Conservation (phyloP, 2,888 invertebrate genomes). For the Notocelia uddmanniana region DNA sequence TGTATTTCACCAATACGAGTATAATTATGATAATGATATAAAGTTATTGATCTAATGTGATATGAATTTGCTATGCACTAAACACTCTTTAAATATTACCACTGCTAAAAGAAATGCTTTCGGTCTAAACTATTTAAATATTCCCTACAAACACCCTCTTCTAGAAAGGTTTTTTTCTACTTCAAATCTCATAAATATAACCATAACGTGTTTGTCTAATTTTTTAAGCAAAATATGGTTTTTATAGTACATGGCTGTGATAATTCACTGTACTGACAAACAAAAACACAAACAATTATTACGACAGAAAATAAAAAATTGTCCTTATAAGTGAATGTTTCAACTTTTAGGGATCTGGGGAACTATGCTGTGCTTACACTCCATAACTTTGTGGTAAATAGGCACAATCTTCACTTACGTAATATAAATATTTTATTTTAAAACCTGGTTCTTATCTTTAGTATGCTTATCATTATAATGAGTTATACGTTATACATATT, state of each 20-base stretch:
- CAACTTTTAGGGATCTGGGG: not conserved
- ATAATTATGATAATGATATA: slow-evolving; percentile 1
- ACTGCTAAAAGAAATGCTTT: slow-evolving; percentile 2
- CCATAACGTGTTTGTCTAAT: not conserved
- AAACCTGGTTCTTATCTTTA: not conserved
- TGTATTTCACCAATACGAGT: not conserved
- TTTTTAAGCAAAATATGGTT: not conserved
- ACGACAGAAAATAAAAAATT: not conserved
- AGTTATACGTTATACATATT: too few relatives aligned
- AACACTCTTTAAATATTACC: slow-evolving; percentile 1
- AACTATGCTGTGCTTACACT: too few relatives aligned
- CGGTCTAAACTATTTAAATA: not conserved
- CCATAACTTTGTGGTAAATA: too few relatives aligned
- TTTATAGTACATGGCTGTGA: slow-evolving; percentile 18
- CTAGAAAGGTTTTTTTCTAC: not conserved
- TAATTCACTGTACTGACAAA: not conserved
- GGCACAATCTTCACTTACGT: not conserved
- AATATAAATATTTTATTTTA: not conserved
- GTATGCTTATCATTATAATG: not conserved
- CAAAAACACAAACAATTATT: not conserved
- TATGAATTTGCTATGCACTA: slow-evolving; percentile 9
- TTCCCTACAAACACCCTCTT: not conserved
- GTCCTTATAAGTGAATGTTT: not conserved
- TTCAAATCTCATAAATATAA: not conserved
- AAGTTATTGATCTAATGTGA: not conserved